These are phyloP conservation scores for Sapayoa aenigma DNA, from an alignment of 2,113 vertebrate genomes.

Conservation along the genomic window DNA sequence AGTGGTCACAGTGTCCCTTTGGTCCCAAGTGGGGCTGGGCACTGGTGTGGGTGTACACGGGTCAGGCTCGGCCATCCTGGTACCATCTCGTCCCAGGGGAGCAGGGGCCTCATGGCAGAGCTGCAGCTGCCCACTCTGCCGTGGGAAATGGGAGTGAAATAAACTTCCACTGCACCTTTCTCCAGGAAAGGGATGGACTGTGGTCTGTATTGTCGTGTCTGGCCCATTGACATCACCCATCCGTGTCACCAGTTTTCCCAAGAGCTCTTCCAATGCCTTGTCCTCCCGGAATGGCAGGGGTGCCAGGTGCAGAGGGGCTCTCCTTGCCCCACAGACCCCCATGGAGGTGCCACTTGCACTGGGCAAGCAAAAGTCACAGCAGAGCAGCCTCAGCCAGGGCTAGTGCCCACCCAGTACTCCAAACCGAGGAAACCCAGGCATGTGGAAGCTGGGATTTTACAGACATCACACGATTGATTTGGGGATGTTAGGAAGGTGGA, in stretches of 20 bases:
- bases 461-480: neutral
- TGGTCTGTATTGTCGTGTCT: fast-evolving
- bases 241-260: fast-evolving
- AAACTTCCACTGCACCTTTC: neutral
- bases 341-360: fast-evolving
- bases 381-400: neutral
- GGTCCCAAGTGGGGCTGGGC: neutral
- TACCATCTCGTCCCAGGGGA: neutral
- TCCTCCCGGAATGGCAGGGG: neutral
- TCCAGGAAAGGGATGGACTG: neutral
- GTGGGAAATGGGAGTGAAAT: neutral
- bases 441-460: neutral
- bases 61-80: neutral
- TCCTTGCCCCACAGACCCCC: neutral
- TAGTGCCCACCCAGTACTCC: neutral
- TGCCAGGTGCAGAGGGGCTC: neutral
- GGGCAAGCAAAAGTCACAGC: fast-evolving
- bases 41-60: neutral
- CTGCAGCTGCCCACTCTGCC: neutral
- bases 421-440: neutral
- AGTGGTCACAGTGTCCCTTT: neutral
- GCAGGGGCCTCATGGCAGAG: neutral
- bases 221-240: neutral
- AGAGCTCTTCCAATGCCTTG: fast-evolving
- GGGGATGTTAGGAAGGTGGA: neutral